Conservation (phyloP, 2,113 vertebrate species). For the Isichthys henryi region DNA sequence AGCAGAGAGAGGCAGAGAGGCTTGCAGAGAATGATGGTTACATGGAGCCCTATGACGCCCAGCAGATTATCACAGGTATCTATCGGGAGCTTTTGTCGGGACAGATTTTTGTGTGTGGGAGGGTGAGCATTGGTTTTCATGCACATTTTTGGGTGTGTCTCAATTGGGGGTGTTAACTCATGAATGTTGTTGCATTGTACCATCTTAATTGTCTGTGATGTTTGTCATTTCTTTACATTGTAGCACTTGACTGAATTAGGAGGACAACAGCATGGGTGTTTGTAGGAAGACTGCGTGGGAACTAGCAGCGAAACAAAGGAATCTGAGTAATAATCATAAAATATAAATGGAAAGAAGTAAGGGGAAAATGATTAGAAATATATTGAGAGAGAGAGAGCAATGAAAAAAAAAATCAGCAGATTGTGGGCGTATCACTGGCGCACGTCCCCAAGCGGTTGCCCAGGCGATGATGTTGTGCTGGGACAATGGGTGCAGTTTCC, state of each 20-base stretch:
- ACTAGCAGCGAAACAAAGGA: background rate
- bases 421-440: slow-evolving; percentile 19
- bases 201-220: background rate
- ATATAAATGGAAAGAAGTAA: background rate
- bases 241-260: background rate
- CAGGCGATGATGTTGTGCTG: slow-evolving; percentile 62
- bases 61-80: slow-evolving; percentile 93
- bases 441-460: slow-evolving; percentile 55
- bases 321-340: background rate
- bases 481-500: slow-evolving; percentile 75
- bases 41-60: slow-evolving; percentile 93
- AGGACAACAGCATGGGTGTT: background rate
- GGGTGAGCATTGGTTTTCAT: background rate
- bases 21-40: slow-evolving; percentile 85
- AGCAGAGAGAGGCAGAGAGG: slow-evolving; percentile 80
- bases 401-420: background rate
- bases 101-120: background rate
- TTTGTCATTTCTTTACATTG: background rate
- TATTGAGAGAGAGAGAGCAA: background rate
- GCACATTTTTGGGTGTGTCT: background rate
- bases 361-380: background rate
- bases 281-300: background rate
- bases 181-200: background rate
- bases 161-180: background rate
- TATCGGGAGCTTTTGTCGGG: background rate